A percentile compares a stretch with the other conserved stretches of the same genome.
Evolutionary conservation across 2,113 vertebrate genomes (phyloP).

Genomic region (Parotia lawesii): DNA sequence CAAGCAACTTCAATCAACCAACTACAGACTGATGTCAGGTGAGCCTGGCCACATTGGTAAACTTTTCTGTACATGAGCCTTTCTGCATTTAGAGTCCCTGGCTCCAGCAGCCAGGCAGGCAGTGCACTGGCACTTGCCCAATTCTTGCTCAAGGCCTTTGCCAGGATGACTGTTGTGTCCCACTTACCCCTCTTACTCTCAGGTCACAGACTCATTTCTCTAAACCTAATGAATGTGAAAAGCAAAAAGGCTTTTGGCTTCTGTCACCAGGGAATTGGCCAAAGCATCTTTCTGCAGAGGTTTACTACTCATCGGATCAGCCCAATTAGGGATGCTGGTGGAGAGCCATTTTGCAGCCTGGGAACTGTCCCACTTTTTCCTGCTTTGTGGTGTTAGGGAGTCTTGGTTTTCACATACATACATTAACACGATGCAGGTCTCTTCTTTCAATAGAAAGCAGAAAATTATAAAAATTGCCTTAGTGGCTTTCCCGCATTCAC

Average conservation of each 20-base stretch:
- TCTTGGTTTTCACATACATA: neutral
- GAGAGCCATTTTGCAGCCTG: neutral
- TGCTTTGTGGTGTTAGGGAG: neutral
- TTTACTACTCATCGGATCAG: neutral
- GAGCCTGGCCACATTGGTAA: constrained; percentile 28
- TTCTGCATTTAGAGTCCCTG: neutral
- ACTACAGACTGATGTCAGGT: constrained; percentile 87
- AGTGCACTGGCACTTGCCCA: neutral
- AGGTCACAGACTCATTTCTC: constrained; percentile 39
- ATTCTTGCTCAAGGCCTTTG: neutral
- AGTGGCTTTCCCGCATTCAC: neutral
- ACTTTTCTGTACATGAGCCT: neutral
- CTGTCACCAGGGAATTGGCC: neutral
- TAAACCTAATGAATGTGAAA: neutral
- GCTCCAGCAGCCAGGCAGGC: neutral
- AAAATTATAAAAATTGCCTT: neutral
- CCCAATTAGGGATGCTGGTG: neutral
- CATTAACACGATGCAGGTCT: neutral
- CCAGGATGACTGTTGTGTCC: neutral
- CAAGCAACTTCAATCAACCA: constrained; percentile 75
- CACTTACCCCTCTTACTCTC: constrained; percentile 22
- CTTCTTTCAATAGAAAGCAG: neutral
- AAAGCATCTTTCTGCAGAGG: neutral
- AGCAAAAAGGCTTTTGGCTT: constrained; percentile 16
- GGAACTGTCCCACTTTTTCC: neutral